Evolutionary conservation across 1,140 invertebrate genomes (phyloP), one percentile per base, ranked within the genome.

Genomic region (Bemisia tabaci): DNA sequence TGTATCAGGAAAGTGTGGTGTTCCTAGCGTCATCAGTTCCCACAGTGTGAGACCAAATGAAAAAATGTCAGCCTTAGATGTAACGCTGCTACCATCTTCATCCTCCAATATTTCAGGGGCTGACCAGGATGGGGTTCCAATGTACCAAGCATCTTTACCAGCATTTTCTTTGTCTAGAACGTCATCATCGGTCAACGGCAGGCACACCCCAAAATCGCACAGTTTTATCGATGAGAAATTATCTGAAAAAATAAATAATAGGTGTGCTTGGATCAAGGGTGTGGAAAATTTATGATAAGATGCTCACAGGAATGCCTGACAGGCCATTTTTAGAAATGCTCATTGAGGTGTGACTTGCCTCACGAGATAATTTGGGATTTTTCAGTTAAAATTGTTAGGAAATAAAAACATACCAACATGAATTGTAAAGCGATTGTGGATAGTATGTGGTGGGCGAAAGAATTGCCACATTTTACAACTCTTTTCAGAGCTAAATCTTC

Each of bases 181-280:
- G 2, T 88, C 82, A 72, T 86, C 79, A 66, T 85, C 76, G 62
- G 85, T 85, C 1, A 93, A 71, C 2, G 85, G 85, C 64, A 92
- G 68, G 27, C 86, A 85, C 17, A 91, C 89, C 22, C 91, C 90
- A 81, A 93, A 94, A 75, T 94, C 91, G 76, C 91, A 92, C 1
- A 93, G 75, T 75, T 94, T 93, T 62, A 88, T 87, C 0, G 79
- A 80, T 60, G 83, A 80, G 75, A 90, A 90, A 74, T 91, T 82
- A 24, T 83, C 85, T 73, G 88, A 85, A 12, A 89, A 76, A 11
- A 22, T 63, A 64, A 25, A n/a, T n/a, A 11, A 12, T 62, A 22
- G 24, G 9, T 9, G n/a, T n/a, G n/a, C n/a, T n/a, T n/a, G n/a
- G n/a, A n/a, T n/a, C n/a, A n/a, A n/a, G n/a, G n/a, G n/a, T n/a